These are phyloP conservation scores for Rousettus leschenaultii DNA, from an alignment of 2,113 vertebrate genomes.

Conservation along the genomic window DNA sequence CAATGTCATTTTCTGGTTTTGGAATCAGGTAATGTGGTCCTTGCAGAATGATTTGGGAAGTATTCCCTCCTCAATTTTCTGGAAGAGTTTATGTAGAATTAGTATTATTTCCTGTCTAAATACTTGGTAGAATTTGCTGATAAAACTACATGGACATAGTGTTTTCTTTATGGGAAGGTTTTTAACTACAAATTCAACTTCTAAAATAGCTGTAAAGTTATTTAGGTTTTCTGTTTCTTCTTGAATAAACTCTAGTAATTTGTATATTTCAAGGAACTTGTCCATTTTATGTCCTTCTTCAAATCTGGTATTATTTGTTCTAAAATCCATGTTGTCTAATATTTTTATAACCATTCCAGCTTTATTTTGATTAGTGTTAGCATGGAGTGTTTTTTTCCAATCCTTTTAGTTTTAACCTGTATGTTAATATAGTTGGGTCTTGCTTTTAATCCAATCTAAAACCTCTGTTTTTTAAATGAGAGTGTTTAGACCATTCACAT, in stretches of 20 bases:
- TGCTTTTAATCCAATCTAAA: background rate
- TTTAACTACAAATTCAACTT: background rate
- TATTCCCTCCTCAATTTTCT: background rate
- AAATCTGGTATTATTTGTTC: background rate
- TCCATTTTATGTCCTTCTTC: background rate
- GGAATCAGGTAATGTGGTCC: background rate
- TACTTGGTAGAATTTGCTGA: background rate
- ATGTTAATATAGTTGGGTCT: background rate
- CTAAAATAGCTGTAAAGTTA: background rate
- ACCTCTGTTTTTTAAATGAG: background rate
- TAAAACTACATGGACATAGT: background rate
- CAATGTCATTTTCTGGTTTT: background rate
- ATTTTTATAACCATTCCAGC: background rate
- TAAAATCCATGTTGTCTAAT: background rate
- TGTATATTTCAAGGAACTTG: background rate
- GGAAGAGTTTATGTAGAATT: background rate
- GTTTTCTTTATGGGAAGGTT: background rate
- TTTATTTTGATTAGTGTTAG: background rate
- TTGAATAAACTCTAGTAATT: background rate
- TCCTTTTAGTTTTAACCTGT: background rate
- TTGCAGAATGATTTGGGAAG: background rate
- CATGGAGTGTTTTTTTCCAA: background rate
- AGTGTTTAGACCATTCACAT: background rate
- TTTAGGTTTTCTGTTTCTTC: background rate
- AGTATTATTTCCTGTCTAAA: background rate